Percentiles rank a stretch among this genome's conserved stretches.
Conservation (phyloP, 2,113 vertebrate genomes). For the Tupaia chinensis region DNA sequence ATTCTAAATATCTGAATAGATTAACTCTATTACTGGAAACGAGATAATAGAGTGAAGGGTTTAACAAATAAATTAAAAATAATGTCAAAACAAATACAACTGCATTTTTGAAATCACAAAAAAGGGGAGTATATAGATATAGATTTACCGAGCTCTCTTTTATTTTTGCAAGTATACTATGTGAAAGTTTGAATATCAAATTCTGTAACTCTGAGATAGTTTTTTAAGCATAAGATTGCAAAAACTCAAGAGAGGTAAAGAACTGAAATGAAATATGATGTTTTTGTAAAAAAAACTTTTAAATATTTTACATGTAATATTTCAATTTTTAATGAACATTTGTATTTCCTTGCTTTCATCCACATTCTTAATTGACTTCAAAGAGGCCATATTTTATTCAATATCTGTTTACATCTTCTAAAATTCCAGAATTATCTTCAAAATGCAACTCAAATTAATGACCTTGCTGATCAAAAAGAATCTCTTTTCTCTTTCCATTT, state of each 20-base stretch:
- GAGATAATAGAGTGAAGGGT: background rate
- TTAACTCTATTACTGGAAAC: background rate
- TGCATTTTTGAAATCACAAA: background rate
- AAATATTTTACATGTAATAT: constrained; percentile 53
- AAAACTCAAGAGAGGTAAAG: background rate
- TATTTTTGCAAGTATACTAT: background rate
- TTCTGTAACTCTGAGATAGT: background rate
- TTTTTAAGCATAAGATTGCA: constrained; percentile 25
- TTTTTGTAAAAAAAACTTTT: background rate
- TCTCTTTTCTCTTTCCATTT: constrained; percentile 25
- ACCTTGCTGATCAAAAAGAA: constrained; percentile 66
- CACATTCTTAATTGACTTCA: constrained; percentile 65
- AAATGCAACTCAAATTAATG: constrained; percentile 41
- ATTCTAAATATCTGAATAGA: background rate
- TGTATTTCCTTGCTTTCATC: constrained; percentile 62
- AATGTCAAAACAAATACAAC: constrained; percentile 1
- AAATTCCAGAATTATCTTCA: constrained; percentile 68
- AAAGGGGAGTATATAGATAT: background rate
- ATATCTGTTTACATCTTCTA: constrained; percentile 67
- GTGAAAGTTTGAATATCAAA: background rate
- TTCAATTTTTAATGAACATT: constrained; percentile 50
- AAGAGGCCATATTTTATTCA: constrained; percentile 57
- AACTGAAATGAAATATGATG: constrained; percentile 54
- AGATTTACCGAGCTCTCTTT: background rate
- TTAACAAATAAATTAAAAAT: background rate